Conservation (phyloP, 2,888 invertebrate species). For the Sabellastarte sp. region DNA sequence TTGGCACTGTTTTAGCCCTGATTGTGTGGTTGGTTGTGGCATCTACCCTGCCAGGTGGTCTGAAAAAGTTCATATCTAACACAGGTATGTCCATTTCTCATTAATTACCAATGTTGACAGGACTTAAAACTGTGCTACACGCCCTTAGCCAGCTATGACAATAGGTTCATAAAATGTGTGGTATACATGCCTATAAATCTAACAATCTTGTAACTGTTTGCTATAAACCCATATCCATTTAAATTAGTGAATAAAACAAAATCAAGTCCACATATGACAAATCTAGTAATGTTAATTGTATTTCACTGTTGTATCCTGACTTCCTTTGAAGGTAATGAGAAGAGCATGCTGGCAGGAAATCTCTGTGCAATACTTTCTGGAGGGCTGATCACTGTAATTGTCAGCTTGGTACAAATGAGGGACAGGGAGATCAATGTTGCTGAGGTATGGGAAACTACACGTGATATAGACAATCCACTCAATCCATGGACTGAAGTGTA, state of each 20-base stretch:
- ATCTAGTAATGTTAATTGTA: too few species aligned
- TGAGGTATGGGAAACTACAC: conserved; percentile 58
- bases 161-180: too few species aligned
- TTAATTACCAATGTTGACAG: too few species aligned
- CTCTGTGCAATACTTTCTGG: conserved; percentile 50
- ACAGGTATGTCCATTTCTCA: conserved; percentile 33
- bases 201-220: too few species aligned
- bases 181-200: too few species aligned
- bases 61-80: conserved; percentile 40
- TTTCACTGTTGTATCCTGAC: background rate
- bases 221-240: too few species aligned
- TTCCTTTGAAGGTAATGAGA: conserved; percentile 41
- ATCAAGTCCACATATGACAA: too few species aligned
- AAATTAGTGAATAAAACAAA: too few species aligned
- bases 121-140: too few species aligned
- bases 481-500: conserved; percentile 59
- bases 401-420: conserved; percentile 30
- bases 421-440: conserved; percentile 6
- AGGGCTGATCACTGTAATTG: conserved; percentile 45
- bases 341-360: conserved; percentile 57
- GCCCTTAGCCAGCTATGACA: too few species aligned
- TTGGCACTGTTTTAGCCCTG: conserved; percentile 49
- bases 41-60: conserved; percentile 47
- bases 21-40: conserved; percentile 53
- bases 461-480: conserved; percentile 60